A percentile compares a stretch with the other conserved stretches of the same genome.
These are phyloP conservation scores for Liparis tanakae DNA, from an alignment of 2,797 vertebrate genomes.

Conservation along the genomic window DNA sequence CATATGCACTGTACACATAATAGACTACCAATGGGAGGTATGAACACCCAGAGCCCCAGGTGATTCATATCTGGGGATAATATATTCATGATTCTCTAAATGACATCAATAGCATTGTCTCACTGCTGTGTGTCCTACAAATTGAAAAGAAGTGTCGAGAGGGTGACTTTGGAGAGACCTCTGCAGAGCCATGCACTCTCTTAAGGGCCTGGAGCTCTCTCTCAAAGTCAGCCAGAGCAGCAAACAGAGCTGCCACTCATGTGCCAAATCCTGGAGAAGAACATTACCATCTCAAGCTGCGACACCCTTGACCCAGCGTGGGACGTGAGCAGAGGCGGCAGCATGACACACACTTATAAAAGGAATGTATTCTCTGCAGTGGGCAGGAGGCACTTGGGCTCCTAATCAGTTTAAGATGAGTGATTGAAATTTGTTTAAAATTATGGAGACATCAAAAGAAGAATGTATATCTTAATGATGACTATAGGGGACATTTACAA, in stretches of 20 bases:
- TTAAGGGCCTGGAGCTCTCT: conserved; percentile 78
- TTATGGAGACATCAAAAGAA: conserved; percentile 2
- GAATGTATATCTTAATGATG: conserved; percentile 13
- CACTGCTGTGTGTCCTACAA: not conserved
- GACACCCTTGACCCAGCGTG: conserved; percentile 63
- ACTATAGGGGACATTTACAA: conserved; percentile 6
- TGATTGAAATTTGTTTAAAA: conserved; percentile 25
- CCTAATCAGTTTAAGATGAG: conserved; percentile 19
- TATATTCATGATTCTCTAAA: not conserved
- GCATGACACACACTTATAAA: conserved; percentile 39
- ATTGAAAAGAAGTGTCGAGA: conserved; percentile 1
- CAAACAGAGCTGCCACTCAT: conserved; percentile 83
- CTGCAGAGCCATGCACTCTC: conserved; percentile 69
- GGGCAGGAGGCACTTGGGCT: conserved; percentile 8
- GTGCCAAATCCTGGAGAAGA: conserved; percentile 76
- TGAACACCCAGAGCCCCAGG: not conserved
- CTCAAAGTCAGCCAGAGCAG: conserved; percentile 77
- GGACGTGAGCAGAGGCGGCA: conserved; percentile 34
- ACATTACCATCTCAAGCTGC: conserved; percentile 86
- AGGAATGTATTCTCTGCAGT: conserved; percentile 34
- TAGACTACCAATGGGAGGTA: not conserved
- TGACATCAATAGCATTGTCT: not conserved
- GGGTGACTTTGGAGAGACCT: conserved; percentile 8
- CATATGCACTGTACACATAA: not conserved
- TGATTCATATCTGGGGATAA: not conserved